A percentile compares a stretch with the other conserved stretches of the same genome.
Conservation (phyloP, 1,140 invertebrate species). For the Dendroctonus valens region DNA sequence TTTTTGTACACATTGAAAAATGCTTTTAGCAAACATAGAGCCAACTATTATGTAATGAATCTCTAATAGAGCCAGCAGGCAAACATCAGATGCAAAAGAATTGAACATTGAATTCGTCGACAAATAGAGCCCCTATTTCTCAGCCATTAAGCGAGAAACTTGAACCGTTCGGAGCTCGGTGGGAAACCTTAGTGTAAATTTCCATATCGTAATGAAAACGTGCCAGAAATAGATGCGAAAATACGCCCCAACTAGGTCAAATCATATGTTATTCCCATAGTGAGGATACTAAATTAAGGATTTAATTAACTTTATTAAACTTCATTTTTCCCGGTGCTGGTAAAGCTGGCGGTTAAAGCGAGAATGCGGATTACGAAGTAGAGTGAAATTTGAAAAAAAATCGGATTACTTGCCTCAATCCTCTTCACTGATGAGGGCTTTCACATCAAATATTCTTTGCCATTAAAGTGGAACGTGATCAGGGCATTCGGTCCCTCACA, state of each 20-base stretch:
- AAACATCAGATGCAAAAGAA: no score
- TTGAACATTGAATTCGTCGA: no score
- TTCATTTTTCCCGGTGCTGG: slow-evolving; percentile 2
- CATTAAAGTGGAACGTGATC: no score
- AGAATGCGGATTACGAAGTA: background rate
- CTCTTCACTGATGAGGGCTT: background rate
- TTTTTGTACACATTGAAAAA: no score
- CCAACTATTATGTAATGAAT: no score
- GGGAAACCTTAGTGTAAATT: background rate
- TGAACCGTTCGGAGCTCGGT: background rate
- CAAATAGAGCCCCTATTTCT: background rate
- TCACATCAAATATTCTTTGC: no score
- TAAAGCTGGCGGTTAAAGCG: slow-evolving; percentile 2
- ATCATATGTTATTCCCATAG: slow-evolving; percentile 2
- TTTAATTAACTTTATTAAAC: slow-evolving; percentile 18
- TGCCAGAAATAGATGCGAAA: background rate
- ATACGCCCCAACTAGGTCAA: slow-evolving; percentile 1
- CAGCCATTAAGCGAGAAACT: background rate
- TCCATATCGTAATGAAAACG: background rate
- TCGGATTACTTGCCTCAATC: background rate
- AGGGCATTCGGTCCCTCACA: no score
- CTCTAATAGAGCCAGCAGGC: no score
- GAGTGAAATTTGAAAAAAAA: background rate
- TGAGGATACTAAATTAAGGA: slow-evolving; percentile 11
- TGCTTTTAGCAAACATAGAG: no score